These are phyloP conservation scores for Tilapia sparmanii DNA, from an alignment of 2,113 vertebrate species.

Conservation along the genomic window DNA sequence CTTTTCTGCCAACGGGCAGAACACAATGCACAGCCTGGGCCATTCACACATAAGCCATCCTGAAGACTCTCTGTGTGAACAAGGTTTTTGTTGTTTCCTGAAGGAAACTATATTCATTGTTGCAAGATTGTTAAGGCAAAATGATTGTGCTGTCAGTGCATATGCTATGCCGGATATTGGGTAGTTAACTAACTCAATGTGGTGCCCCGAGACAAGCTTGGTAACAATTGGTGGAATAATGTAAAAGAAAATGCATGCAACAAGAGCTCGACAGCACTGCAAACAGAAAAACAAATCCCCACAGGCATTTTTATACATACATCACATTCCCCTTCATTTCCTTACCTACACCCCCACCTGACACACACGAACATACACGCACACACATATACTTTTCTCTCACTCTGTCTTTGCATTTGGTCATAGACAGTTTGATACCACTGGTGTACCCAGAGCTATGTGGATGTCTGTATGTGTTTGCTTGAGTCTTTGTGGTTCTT, in stretches of 20 bases:
- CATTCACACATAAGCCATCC: neutral
- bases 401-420: neutral
- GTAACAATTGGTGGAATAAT: constrained; percentile 32
- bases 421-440: constrained; percentile 20
- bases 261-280: neutral
- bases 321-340: neutral
- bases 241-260: constrained; percentile 2
- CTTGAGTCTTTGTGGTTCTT: neutral
- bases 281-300: constrained; percentile 7
- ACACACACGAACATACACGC: neutral
- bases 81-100: constrained; percentile 21
- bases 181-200: constrained; percentile 23
- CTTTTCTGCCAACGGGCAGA: constrained; percentile 15
- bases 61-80: constrained; percentile 2
- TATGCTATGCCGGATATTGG: neutral
- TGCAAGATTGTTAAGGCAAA: constrained; percentile 18
- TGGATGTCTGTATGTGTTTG: constrained; percentile 12
- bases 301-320: neutral
- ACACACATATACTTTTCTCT: neutral
- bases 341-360: neutral
- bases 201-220: constrained; percentile 19
- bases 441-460: constrained; percentile 11
- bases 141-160: constrained; percentile 10
- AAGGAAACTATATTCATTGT: constrained; percentile 33
- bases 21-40: neutral